Base-by-base conservation (phyloP, 1,140 invertebrate species). In the Drosophila malerkotliana region DNA sequence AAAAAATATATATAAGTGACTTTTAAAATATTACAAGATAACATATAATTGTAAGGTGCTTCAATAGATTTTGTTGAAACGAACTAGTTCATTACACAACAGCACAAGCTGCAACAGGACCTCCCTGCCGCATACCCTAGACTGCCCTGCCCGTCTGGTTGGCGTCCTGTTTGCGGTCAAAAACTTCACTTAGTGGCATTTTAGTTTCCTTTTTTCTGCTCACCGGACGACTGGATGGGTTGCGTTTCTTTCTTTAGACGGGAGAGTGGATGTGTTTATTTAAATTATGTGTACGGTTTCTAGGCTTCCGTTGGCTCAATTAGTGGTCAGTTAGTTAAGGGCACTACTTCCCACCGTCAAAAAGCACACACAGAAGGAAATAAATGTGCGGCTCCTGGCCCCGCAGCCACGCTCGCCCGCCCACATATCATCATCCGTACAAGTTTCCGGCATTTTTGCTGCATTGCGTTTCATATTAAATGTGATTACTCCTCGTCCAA, bases 381-480 rank as follows among this genome's bases (percentile, higher is more conserved):
- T 24, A 60, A 77, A 60, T 61, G 66, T 62, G 66, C 79, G 61
- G 54, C 15, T 39, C 41, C 24, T 56, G 15, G 30, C 28, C 44
- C 12, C 39, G 10, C 54, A 10, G 9, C 10, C 39, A 10, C 12
- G 1, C 28, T 18, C 68, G 57, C 60, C 4, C 44, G 45, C 32
- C 32, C 53, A 56, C 59, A 26, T 61, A 68, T 67, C 62, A 57
- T 68, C 51, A 48, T 67, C 21, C 73, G 72, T 54, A 51, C 56
- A 75, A 75, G 72, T 76, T 76, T 76, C 63, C 72, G 64, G 56
- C 53, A 66, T 75, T 78, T 81, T 82, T 88, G 82, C 79, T 87
- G 82, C 82, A 87, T 66, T 87, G 82, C 83, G 83, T 87, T 87
- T 87, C 83, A 87, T 87, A 88, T 87, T 87, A 88, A 87, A 87